Evolutionary conservation across 2,888 invertebrate genomes (phyloP).

Genomic region (Sarcophaga caerulescens): DNA sequence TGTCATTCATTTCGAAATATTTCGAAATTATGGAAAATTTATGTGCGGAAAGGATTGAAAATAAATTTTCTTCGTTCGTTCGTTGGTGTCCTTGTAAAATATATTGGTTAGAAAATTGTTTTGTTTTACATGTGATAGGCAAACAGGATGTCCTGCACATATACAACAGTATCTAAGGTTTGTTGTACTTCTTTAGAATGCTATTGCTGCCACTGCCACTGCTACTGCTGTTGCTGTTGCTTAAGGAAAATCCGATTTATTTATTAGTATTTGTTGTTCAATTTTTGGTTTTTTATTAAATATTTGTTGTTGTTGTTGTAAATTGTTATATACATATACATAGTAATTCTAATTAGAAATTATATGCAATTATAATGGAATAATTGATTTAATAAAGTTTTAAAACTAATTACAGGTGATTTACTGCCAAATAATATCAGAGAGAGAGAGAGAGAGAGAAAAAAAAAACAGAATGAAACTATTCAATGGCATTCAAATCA

Average conservation of each 20-base stretch:
- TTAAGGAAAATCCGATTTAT: conserved; percentile 43
- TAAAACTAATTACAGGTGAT: conserved; percentile 51
- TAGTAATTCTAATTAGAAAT: conserved; percentile 48
- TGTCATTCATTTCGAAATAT: conserved; percentile 56
- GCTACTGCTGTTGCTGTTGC: background rate
- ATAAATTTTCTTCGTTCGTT: conserved; percentile 73
- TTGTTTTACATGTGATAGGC: conserved; percentile 50
- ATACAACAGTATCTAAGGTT: conserved; percentile 4
- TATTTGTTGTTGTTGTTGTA: background rate
- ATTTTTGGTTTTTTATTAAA: background rate
- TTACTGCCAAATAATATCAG: conserved; percentile 32
- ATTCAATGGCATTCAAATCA: background rate
- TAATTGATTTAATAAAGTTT: conserved; percentile 60
- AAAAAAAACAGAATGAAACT: background rate
- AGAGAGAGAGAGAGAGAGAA: background rate
- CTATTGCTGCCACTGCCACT: background rate
- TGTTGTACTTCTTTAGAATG: background rate
- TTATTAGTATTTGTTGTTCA: conserved; percentile 11
- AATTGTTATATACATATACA: conserved; percentile 14
- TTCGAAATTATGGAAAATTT: conserved; percentile 74
- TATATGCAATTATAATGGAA: conserved; percentile 26
- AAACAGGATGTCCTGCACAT: conserved; percentile 61
- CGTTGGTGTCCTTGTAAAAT: conserved; percentile 69
- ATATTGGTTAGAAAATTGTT: conserved; percentile 80
- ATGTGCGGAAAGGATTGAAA: conserved; percentile 80